Base-by-base conservation (phyloP, 2,797 vertebrate genomes). In the Thunnus albacares region DNA sequence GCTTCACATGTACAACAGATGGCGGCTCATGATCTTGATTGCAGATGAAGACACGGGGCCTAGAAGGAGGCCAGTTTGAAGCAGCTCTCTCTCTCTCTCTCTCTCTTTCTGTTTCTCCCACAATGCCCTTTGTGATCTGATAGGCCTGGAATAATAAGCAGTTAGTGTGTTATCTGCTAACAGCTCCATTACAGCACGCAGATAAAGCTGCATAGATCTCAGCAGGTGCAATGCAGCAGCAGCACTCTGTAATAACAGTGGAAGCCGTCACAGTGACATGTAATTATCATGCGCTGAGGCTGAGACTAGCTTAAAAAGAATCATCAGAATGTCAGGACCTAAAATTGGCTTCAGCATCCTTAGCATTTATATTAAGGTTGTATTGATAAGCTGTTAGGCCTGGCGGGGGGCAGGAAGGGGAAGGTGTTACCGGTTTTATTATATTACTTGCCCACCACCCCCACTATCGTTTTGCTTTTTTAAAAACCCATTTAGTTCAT, bases 91-190 rank as follows among this genome's bases (percentile, higher is more conserved):
- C 17, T 53, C 17, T 59, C 45, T 71, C 22, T 26, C 61, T 28
- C 57, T 77, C 38, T 61, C 55, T 60, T 10, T 53, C 56, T 2
- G 13, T 64, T 35, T 71, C 58, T 43, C 51, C 38, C 63, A 71
- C 12, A 4, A 35, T 84, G 87, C 80, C 84, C 82, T 87, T 82
- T 85, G 72, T 87, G 84, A 93, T 92, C 82, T 86, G 80, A 91
- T 88, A 85, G 83, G 88, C 82, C 77, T 26, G 64, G 90, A 91
- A 89, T 93, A 95, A 94, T 93, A 93, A 94, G 86, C 86, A 87
- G 90, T 91, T 91, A 84, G 74, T 24, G 4, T 75, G 52, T 87
- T 91, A 90, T 94, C 93, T 83, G 85, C 82, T 77, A 86, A 88
- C 86, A 82, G 87, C 90, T 91, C 84, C 71, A 84, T 93, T 93